Percentiles rank a stretch among this genome's conserved stretches.
Evolutionary conservation across 2,888 invertebrate species (phyloP).

Genomic region (Drosophila atroscutellata): DNA sequence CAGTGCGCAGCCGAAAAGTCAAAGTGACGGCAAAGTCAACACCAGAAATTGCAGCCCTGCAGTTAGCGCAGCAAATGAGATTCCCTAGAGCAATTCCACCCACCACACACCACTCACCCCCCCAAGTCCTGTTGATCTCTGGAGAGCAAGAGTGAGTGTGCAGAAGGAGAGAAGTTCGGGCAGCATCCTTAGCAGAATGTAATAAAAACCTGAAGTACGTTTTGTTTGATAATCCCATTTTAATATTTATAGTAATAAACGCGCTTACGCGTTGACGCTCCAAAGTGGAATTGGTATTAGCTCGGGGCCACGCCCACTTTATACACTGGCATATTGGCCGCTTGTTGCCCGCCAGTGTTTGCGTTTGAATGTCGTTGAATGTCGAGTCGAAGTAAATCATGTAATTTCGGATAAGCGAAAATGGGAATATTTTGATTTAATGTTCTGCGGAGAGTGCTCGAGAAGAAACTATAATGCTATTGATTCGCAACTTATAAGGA

Average conservation of each 20-base stretch:
- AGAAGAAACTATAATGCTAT: background rate
- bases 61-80: slow-evolving; percentile 51
- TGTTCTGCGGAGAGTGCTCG: background rate
- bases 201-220: slow-evolving; percentile 75
- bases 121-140: slow-evolving; percentile 34
- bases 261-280: slow-evolving; percentile 70
- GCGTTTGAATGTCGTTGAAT: slow-evolving; percentile 32
- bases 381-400: background rate
- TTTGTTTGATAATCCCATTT: slow-evolving; percentile 77
- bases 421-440: background rate
- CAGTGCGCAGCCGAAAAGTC: slow-evolving; percentile 59
- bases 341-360: slow-evolving; percentile 36
- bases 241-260: slow-evolving; percentile 80
- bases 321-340: slow-evolving; percentile 39
- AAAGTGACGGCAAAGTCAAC: slow-evolving; percentile 72
- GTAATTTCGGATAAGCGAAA: background rate
- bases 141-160: background rate
- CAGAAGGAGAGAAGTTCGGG: slow-evolving; percentile 26
- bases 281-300: slow-evolving; percentile 17
- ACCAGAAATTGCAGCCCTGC: slow-evolving; percentile 69
- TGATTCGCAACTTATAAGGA: background rate
- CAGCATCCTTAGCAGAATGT: slow-evolving; percentile 58
- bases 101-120: background rate
- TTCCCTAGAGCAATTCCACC: slow-evolving; percentile 16
- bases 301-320: slow-evolving; percentile 25